Percentiles rank a stretch among this genome's conserved stretches.
phyloP scores from a whole-genome alignment of 1,140 invertebrate species.

The Octopus bimaculoides region DNA sequence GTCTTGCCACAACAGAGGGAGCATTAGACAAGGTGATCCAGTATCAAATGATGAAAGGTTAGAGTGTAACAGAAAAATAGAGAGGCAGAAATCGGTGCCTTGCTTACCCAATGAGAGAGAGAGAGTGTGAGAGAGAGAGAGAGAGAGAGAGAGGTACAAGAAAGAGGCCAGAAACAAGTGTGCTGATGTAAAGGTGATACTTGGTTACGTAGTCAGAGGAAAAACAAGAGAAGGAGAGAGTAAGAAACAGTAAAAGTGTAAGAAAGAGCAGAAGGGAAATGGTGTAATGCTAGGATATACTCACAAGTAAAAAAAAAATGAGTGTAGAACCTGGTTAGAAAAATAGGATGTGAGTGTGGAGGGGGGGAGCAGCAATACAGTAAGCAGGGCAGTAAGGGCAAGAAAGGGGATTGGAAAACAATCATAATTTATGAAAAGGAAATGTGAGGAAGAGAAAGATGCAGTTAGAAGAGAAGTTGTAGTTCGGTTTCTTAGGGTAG shows the following conservation, averaged over 20 bases:
- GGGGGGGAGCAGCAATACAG: background rate
- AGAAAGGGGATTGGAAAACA: background rate
- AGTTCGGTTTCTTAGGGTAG: too few species aligned
- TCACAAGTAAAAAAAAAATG: background rate
- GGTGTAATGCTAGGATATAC: background rate
- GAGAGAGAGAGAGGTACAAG: background rate
- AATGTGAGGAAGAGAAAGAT: background rate
- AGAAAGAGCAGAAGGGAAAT: background rate
- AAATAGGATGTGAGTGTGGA: background rate
- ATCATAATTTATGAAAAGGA: background rate
- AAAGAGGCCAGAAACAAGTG: background rate
- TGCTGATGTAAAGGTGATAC: too few species aligned
- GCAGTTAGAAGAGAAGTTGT: too few species aligned
- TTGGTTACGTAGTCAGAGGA: background rate
- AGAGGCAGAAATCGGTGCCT: too few species aligned
- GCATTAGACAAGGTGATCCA: too few species aligned
- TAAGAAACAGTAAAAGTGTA: background rate
- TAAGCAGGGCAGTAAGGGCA: background rate
- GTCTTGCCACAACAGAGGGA: too few species aligned
- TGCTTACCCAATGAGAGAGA: background rate
- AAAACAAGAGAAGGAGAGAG: background rate
- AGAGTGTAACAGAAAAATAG: too few species aligned
- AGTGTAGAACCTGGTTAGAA: background rate
- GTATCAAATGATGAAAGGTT: too few species aligned
- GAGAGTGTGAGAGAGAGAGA: background rate